Evolutionary conservation across 2,797 vertebrate genomes (phyloP), one percentile per base, ranked within the genome.

Genomic region (Manis crassicaudata): DNA sequence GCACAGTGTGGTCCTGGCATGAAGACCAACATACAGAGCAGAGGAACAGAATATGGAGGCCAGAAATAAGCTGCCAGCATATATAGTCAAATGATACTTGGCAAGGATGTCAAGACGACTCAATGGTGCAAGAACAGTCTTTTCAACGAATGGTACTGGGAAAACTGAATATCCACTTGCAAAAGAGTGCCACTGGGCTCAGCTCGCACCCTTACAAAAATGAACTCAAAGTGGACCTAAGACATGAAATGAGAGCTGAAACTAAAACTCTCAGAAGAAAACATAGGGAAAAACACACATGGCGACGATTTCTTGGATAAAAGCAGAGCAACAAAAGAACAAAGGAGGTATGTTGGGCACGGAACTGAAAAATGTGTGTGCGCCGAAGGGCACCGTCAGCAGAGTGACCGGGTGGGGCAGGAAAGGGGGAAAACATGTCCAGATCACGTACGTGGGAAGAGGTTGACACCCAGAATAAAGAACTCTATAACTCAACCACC

Each of bases 391-490:
- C 37, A 16, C 3, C 3, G 29, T 18, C 52, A 18, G 23, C 70
- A 35, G 65, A 43, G 21, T 3, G 56, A 20, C 40, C 11, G 54
- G 50, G n/a, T 65, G 20, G 29, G 46, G 7, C 10, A 20, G n/a
- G 46, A 10, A 12, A 0, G 12, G 58, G 62, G 17, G 35, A 21
- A 67, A 6, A 11, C 6, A 1, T 9, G 2, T 43, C 10, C 32
- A 50, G 12, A 56, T 11, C 37, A 2, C 2, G 20, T 14, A 3
- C 11, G 18, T n/a, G 84, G 25, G 65, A 9, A 27, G 12, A 12
- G 21, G 84, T 4, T 11, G 11, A 10, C 7, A 7, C 25, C 68
- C 18, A 18, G 29, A 73, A 83, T 12, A 7, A 46, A 35, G 85
- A 11, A n/a, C 81, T 52, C 3, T 32, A 25, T 52, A 18, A 16